Base-by-base conservation (phyloP, 2,797 vertebrate genomes). In the Geotrypetes seraphini region DNA sequence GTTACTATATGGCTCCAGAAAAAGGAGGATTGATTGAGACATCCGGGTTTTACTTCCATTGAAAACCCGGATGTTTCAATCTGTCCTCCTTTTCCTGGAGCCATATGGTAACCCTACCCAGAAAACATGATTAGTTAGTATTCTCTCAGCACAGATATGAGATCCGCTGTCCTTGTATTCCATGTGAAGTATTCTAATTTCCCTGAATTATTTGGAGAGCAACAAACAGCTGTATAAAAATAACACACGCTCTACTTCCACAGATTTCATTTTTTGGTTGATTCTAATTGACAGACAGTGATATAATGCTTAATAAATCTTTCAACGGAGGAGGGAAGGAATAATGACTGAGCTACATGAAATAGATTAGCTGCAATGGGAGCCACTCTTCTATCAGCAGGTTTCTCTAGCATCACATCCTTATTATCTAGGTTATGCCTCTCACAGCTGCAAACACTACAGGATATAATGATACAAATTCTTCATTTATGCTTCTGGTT, bases 401-500 rank as follows among this genome's bases (percentile, higher is more conserved):
- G 60, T 60, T 53, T 50, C 39, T 43, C 30, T 62, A 64, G 37
- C 15, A 10, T 69, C 61, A 47, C 50, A 57, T 60, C 32, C 46
- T 69, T 75, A 55, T 64, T 67, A 62, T 63, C 53, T 63, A 51
- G 56, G 57, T 56, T 63, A 45, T 22, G 10, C 36, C 56, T 61
- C 51, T 64, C 56, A 46, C 63, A 63, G 64, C 43, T 54, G 41
- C 57, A 56, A 57, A 40, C 35, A 29, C 33, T 53, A 43, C 35
- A 40, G 44, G 56, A 36, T 9, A 28, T 41, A 44, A 46, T 43
- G 21, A 59, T 59, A 56, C 66, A 65, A 41, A 59, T 32, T 34
- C 18, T 67, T 66, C 36, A 57, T 36, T 54, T 50, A 47, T 42
- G 22, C 54, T 54, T 34, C 39, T 50, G 46, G 21, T 46, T 53